These are phyloP conservation scores for Anableps anableps DNA, from an alignment of 2,797 vertebrate genomes.

Conservation along the genomic window DNA sequence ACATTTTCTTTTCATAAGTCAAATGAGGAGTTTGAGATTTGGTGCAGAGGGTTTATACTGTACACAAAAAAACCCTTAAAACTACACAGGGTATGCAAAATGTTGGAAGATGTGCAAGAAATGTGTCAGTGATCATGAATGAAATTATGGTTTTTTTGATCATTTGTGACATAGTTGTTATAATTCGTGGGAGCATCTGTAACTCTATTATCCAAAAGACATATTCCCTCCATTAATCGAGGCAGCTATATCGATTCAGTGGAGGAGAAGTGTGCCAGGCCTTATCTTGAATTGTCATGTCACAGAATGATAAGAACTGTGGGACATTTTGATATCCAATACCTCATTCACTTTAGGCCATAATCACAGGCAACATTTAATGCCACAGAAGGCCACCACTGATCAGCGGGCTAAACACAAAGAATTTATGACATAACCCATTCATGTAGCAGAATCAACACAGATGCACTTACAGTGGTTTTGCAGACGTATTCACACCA, in stretches of 20 bases:
- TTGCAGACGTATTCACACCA: neutral
- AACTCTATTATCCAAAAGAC: neutral
- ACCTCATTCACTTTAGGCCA: neutral
- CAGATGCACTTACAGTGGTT: neutral
- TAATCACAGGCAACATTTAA: slow-evolving; percentile 11
- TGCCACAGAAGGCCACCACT: neutral
- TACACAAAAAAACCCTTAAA: neutral
- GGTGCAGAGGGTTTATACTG: neutral
- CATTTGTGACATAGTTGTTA: neutral
- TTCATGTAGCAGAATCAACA: slow-evolving; percentile 1
- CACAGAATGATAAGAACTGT: slow-evolving; percentile 9
- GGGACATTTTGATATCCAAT: slow-evolving; percentile 6
- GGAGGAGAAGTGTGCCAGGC: neutral
- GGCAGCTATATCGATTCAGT: neutral
- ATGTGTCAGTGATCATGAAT: neutral
- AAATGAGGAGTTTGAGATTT: neutral
- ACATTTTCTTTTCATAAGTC: neutral
- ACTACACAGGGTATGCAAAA: neutral
- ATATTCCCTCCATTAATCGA: neutral
- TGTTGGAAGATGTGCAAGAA: neutral
- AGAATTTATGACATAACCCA: neutral
- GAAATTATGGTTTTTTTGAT: slow-evolving; percentile 1
- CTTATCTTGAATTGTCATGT: slow-evolving; percentile 8
- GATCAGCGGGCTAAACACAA: neutral
- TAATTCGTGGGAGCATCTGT: neutral